Base-by-base conservation (phyloP, 2,888 invertebrate genomes). In the Drosophila atripex region DNA sequence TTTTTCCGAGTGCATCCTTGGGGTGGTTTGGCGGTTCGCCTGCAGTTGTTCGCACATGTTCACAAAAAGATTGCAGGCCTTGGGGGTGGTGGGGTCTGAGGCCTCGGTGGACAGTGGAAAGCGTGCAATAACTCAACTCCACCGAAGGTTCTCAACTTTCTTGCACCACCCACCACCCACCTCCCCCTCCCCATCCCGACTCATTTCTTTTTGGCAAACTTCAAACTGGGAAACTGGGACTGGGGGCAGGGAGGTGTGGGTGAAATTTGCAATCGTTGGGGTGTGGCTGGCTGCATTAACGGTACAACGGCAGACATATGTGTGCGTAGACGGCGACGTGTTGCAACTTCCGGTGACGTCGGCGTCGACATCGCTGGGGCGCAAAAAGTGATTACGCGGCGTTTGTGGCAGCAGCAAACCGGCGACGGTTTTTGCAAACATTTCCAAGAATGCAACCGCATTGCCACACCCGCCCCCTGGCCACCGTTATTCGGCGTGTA, bases 1-100 rank as follows among this genome's bases (percentile, higher is more conserved):
- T 51, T 57, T 43, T 14, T 45, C 7, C 3, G 0, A 18, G 69
- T 58, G 51, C n/a, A 54, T 0, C 46, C 46, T 51, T 54, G 57
- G 77, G 80, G 79, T 79, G 59, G 79, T 57, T 68, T 16, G 43
- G 43, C 12, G 43, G 43, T 43, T 21, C 41, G 64, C 78, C 68
- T 77, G 86, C 80, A 87, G 82, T 88, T 87, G 86, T 88, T 86
- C 86, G 88, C 88, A 86, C 86, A 86, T 86, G 88, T 88, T 79
- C 86, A 77, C 74, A 88, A 85, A 69, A 68, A 55, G 57, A 46
- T 30, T 61, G 64, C 56, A 59, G 56, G 50, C 30, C 23, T 39
- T 52, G 71, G 59, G 58, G 52, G 60, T 54, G 25, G 51, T 14
- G 54, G 21, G n/a, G 50, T 35, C 6, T 32, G 69, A 51, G 53